Base-by-base conservation (phyloP, 2,797 vertebrate genomes). In the Taenioides sp. region DNA sequence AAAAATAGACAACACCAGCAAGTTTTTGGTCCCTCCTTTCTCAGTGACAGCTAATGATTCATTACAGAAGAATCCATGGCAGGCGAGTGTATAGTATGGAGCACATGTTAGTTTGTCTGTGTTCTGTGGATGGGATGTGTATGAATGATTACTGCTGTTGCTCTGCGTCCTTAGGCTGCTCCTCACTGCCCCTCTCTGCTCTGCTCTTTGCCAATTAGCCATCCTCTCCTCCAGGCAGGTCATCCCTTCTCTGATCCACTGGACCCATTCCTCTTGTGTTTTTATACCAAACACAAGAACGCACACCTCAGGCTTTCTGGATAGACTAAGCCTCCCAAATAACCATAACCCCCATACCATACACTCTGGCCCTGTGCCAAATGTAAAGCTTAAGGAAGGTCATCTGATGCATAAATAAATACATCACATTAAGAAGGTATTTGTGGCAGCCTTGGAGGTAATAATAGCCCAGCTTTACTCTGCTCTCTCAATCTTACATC, bases 71-170 rank as follows among this genome's bases (percentile, higher is more conserved):
- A 66, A 25, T 10, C 52, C 37, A 59, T 57, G 50, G 67, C 76
- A 60, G 76, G 37, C 59, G 76, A 28, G 11, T 55, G 34, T 63
- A 81, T 67, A 40, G 79, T 40, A 58, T 77, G 75, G 74, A 73
- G 40, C 71, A 67, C 76, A 73, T 84, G 80, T 87, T 79, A 69
- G 47, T 87, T 79, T 71, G 47, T 66, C 69, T 70, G 78, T 57
- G 22, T 69, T 59, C 60, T 70, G 16, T 64, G 81, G 86, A 49
- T 63, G 74, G 82, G 86, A 50, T 65, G 74, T 37, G 76, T 25
- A 77, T 91, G 89, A 91, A 81, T 80, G 88, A 92, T 92, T 86
- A 91, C 71, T 75, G 67, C 27, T 80, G 85, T 83, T 82, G 84
- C 81, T 43, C 70, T 1, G 79, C 75, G 81, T 85, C 84, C 85